Conservation (phyloP, 2,113 vertebrate species). For the Petrocephalus zakoni region DNA sequence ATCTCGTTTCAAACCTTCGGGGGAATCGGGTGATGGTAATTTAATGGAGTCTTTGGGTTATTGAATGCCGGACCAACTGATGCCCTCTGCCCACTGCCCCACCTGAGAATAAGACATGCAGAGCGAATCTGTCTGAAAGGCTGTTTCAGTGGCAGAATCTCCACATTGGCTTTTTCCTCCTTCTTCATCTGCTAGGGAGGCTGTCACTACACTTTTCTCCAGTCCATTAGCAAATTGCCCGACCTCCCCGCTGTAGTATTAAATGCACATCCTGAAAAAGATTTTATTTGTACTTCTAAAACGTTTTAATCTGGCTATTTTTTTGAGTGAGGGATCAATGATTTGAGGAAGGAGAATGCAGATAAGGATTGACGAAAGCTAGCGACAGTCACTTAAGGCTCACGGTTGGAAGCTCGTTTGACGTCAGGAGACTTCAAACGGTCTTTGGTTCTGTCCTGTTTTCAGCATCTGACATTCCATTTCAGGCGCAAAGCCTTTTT, state of each 20-base stretch:
- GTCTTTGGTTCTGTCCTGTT: background rate
- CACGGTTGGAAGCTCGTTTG: background rate
- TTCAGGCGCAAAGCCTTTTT: background rate
- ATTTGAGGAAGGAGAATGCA: background rate
- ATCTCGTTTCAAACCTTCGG: conserved; percentile 31
- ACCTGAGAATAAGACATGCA: conserved; percentile 51
- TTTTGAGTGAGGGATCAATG: background rate
- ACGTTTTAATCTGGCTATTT: conserved; percentile 45
- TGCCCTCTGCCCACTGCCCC: conserved; percentile 29
- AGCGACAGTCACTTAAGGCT: background rate
- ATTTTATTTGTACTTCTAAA: conserved; percentile 48
- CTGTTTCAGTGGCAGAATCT: background rate
- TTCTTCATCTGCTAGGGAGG: conserved; percentile 30
- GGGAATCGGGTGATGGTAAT: conserved; percentile 45
- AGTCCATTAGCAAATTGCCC: conserved; percentile 68
- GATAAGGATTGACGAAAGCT: background rate
- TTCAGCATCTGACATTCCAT: background rate
- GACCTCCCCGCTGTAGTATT: conserved; percentile 39
- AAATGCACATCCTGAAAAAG: conserved; percentile 48
- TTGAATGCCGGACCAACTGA: conserved; percentile 49
- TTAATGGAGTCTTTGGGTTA: conserved; percentile 58
- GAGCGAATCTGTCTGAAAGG: conserved; percentile 46
- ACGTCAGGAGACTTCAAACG: background rate
- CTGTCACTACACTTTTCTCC: conserved; percentile 40
- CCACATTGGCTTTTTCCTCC: conserved; percentile 12